Conservation (phyloP, 2,888 invertebrate genomes). For the Clusia tigrina region DNA sequence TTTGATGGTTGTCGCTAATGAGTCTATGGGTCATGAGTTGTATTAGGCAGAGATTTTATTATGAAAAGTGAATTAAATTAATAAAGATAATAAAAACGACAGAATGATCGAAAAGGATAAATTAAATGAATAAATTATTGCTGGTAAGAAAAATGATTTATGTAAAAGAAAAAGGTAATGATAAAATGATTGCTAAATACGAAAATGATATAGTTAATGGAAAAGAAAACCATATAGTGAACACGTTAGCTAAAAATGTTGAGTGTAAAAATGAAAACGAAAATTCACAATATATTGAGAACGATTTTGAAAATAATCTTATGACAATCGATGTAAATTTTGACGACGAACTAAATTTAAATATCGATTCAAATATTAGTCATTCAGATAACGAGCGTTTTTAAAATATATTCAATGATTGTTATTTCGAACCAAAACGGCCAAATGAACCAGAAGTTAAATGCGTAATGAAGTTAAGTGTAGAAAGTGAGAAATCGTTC, state of each 20-base stretch:
- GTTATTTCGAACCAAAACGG: constrained; percentile 1
- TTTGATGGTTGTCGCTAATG: no score
- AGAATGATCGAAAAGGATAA: no score
- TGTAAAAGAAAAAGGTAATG: neutral
- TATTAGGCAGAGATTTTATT: no score
- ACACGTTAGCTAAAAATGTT: neutral
- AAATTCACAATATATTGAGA: neutral
- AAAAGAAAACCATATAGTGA: neutral
- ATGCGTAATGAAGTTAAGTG: constrained; percentile 17
- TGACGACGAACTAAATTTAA: neutral
- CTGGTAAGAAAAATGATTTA: no score
- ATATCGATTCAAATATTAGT: neutral
- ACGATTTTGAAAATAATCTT: neutral
- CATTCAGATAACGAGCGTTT: neutral
- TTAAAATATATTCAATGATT: neutral
- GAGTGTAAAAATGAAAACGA: neutral
- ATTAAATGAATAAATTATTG: no score
- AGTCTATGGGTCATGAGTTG: no score
- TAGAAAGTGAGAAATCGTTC: constrained; percentile 26
- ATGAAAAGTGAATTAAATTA: no score
- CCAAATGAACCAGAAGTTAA: constrained; percentile 16
- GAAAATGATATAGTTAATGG: neutral
- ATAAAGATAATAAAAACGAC: no score
- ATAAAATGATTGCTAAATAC: neutral
- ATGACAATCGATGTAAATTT: neutral